Evolutionary conservation across 1,140 invertebrate species (phyloP).

Genomic region (Olivierus martensii): DNA sequence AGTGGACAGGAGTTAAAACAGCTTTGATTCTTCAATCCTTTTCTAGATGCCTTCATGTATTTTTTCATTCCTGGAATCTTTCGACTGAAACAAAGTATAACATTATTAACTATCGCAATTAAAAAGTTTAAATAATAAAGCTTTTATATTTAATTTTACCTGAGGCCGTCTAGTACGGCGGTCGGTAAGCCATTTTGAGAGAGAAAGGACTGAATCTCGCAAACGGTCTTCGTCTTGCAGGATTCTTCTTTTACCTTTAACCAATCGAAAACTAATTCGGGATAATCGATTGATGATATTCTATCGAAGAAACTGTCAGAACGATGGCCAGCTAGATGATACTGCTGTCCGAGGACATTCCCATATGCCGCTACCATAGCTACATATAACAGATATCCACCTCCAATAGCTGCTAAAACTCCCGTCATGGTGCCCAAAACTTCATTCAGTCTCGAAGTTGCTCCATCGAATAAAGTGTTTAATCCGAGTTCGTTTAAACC

Average conservation of each 20-base stretch:
- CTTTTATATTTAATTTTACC: neutral
- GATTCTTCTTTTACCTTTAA: constrained; percentile 11
- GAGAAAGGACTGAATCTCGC: constrained; percentile 7
- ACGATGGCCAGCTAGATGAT: constrained; percentile 2
- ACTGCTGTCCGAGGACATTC: constrained; percentile 7
- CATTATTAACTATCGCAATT: too few relatives aligned
- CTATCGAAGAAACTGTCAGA: constrained; percentile 6
- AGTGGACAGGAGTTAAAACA: too few relatives aligned
- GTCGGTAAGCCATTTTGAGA: constrained; percentile 10
- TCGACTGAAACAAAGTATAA: too few relatives aligned
- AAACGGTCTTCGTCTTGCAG: constrained; percentile 12
- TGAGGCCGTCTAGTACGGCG: constrained; percentile 9
- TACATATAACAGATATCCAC: constrained; percentile 11
- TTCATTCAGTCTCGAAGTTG: too few relatives aligned
- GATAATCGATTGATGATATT: constrained; percentile 5
- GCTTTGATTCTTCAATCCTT: too few relatives aligned
- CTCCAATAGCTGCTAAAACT: constrained; percentile 8
- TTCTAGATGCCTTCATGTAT: too few relatives aligned
- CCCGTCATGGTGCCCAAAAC: constrained; percentile 9
- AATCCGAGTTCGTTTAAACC: too few relatives aligned
- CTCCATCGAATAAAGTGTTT: too few relatives aligned
- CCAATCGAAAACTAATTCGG: constrained; percentile 6
- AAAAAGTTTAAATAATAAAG: too few relatives aligned
- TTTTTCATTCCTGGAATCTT: too few relatives aligned
- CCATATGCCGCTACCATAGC: constrained; percentile 11